Conservation (phyloP, 2,797 vertebrate genomes). For the Phataginus tricuspis region DNA sequence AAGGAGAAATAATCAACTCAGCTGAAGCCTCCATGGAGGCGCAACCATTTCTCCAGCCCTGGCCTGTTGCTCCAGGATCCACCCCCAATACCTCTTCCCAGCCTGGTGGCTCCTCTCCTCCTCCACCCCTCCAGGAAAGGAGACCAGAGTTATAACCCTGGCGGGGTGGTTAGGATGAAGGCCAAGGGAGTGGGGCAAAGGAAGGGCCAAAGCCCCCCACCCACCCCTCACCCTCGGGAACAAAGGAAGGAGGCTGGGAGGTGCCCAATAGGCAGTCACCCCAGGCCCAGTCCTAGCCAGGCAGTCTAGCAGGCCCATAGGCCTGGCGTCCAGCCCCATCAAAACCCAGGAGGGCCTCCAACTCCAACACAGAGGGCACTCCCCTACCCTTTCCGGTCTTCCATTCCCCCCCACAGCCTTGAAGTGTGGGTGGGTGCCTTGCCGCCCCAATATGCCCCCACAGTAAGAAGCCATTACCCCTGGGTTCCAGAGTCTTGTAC, state of each 20-base stretch:
- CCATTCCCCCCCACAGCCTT: not conserved
- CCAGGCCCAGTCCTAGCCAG: not conserved
- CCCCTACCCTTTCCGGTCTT: not conserved
- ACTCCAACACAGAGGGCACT: not conserved
- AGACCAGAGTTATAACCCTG: not conserved
- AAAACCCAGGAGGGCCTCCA: not conserved
- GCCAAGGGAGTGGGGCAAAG: not conserved
- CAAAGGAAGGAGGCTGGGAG: constrained; percentile 55
- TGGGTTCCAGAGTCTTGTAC: not conserved
- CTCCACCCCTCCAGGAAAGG: not conserved
- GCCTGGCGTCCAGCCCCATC: not conserved
- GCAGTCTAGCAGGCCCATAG: not conserved
- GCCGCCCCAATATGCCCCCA: not conserved
- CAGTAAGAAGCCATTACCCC: not conserved
- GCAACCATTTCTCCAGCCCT: constrained; percentile 61
- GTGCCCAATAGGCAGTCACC: not conserved
- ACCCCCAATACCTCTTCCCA: not conserved
- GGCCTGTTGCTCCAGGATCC: constrained; percentile 59
- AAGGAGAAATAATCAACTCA: not conserved
- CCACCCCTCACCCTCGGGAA: constrained; percentile 30
- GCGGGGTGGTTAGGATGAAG: not conserved
- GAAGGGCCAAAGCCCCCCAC: not conserved
- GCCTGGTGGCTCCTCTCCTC: not conserved
- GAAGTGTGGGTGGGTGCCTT: not conserved
- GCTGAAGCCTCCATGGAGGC: not conserved